Conservation (phyloP, 2,888 invertebrate genomes). For the Ormia ochracea region DNA sequence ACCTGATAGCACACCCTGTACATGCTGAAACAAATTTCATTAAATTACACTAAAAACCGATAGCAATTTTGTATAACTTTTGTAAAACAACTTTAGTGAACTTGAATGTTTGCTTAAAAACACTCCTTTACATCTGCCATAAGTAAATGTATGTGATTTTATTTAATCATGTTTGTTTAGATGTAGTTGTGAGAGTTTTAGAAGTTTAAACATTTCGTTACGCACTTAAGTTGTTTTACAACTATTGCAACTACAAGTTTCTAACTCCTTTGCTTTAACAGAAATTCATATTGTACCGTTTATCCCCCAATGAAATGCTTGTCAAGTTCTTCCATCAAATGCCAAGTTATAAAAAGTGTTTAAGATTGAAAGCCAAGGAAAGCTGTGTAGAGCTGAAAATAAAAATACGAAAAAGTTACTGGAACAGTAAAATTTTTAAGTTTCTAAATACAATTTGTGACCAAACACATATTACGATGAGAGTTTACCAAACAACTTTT, state of each 20-base stretch:
- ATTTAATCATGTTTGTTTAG: not conserved
- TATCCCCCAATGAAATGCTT: conserved; percentile 38
- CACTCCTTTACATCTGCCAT: not conserved
- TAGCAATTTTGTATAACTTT: conserved; percentile 42
- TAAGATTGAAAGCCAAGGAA: conserved; percentile 35
- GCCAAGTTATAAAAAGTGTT: conserved; percentile 48
- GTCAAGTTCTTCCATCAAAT: conserved; percentile 58
- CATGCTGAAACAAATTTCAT: conserved; percentile 34
- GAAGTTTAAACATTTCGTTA: conserved; percentile 56
- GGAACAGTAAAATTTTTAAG: conserved; percentile 32
- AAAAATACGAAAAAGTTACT: conserved; percentile 20
- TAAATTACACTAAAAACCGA: conserved; percentile 43
- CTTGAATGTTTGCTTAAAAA: conserved; percentile 33
- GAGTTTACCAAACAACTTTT: conserved; percentile 56
- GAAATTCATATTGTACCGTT: not conserved
- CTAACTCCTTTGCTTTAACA: not conserved
- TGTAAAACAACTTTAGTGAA: conserved; percentile 44
- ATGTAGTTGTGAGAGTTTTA: not conserved
- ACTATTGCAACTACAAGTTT: not conserved
- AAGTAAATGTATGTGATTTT: not conserved
- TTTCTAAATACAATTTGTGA: conserved; percentile 60
- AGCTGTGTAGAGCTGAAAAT: not conserved
- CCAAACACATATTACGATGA: conserved; percentile 58
- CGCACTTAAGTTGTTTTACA: conserved; percentile 52
- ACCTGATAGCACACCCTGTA: too few relatives aligned